These are phyloP conservation scores for Thymelicus acteon DNA, from an alignment of 2,888 invertebrate genomes.

Conservation along the genomic window DNA sequence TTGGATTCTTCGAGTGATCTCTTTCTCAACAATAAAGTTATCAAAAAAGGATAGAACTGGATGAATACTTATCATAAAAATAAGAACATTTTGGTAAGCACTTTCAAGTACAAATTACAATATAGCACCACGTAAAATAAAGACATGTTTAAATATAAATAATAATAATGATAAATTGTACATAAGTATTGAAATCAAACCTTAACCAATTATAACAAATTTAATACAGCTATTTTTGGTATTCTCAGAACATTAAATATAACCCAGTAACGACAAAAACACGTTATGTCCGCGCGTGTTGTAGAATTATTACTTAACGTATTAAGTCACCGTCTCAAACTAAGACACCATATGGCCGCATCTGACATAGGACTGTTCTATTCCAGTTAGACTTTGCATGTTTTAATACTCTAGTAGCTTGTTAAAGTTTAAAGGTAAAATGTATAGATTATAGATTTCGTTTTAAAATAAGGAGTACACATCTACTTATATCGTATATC, in stretches of 20 bases:
- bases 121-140: too few relatives aligned
- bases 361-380: background rate
- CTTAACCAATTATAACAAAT: background rate
- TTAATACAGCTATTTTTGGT: slow-evolving; percentile 1
- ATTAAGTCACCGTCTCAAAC: slow-evolving; percentile 28
- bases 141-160: too few relatives aligned
- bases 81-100: too few relatives aligned
- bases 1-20: too few relatives aligned
- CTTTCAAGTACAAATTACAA: too few relatives aligned
- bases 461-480: too few relatives aligned
- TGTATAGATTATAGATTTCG: too few relatives aligned
- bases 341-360: slow-evolving; percentile 33
- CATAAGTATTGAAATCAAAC: background rate
- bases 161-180: too few relatives aligned
- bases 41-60: too few relatives aligned
- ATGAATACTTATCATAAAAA: too few relatives aligned
- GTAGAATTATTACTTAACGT: slow-evolving; percentile 32
- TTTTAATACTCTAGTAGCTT: background rate
- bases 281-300: slow-evolving; percentile 40
- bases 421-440: background rate
- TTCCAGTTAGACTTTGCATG: background rate
- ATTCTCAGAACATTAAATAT: slow-evolving; percentile 36
- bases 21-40: too few relatives aligned
- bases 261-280: slow-evolving; percentile 42
- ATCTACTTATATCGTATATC: too few relatives aligned